A percentile compares a stretch with the other conserved stretches of the same genome.
Evolutionary conservation across 2,113 vertebrate species (phyloP).

Genomic region (Ariopsis seemanni): DNA sequence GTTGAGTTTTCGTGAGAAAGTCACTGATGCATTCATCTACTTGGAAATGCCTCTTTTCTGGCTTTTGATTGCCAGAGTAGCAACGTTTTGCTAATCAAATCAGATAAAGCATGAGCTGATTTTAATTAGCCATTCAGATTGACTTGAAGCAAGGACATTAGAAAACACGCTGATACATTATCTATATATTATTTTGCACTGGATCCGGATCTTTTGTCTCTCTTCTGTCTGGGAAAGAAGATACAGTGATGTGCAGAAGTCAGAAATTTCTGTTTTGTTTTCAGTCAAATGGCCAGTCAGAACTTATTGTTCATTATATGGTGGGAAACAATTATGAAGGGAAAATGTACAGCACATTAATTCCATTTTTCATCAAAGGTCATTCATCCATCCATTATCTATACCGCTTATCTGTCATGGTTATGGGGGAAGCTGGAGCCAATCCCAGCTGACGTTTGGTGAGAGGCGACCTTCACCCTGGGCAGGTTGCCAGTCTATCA

Average conservation of each 20-base stretch:
- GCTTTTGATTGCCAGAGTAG: background rate
- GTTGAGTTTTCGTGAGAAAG: background rate
- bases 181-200: background rate
- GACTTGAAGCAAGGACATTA: background rate
- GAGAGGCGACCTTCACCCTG: too few species aligned
- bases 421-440: too few species aligned
- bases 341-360: background rate
- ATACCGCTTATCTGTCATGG: too few species aligned
- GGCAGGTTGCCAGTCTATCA: too few species aligned
- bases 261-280: background rate
- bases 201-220: background rate
- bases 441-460: too few species aligned
- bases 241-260: background rate
- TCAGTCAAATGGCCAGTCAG: background rate
- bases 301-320: background rate
- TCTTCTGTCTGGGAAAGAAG: background rate
- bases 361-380: background rate
- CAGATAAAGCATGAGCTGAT: background rate
- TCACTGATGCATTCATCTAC: background rate
- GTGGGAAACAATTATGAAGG: background rate
- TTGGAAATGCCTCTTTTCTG: slow-evolving; percentile 12
- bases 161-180: background rate
- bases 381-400: too few species aligned
- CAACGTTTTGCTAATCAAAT: background rate
- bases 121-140: background rate